A percentile compares a stretch with the other conserved stretches of the same genome.
phyloP scores from a whole-genome alignment of 2,888 invertebrate genomes.

The Drosophila cracens region DNA sequence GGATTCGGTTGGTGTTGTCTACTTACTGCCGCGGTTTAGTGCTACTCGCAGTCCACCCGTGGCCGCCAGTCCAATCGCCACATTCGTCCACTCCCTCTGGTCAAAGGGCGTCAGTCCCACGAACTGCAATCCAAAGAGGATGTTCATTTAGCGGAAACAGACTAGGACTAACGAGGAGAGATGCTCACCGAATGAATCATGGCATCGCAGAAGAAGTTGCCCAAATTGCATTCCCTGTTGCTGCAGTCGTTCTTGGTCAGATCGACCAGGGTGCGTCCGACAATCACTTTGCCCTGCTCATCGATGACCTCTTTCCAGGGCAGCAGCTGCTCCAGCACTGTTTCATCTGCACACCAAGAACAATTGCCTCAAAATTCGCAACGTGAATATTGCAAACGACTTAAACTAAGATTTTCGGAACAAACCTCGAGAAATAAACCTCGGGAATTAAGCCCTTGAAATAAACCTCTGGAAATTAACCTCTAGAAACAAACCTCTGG shows the following conservation, averaged over 20 bases:
- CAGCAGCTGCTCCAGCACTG: constrained; percentile 87
- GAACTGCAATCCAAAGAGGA: constrained; percentile 55
- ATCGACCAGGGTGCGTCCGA: constrained; percentile 87
- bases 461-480: background rate
- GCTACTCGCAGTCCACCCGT: constrained; percentile 90
- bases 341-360: constrained; percentile 85
- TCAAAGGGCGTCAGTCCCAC: constrained; percentile 80
- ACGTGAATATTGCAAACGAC: background rate
- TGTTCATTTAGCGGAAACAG: background rate
- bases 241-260: constrained; percentile 87
- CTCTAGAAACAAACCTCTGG: background rate
- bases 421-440: background rate
- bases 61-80: constrained; percentile 89
- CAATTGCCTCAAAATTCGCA: background rate
- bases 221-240: constrained; percentile 89
- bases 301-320: constrained; percentile 88
- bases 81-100: constrained; percentile 87
- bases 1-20: background rate
- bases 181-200: constrained; percentile 88
- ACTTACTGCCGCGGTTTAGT: constrained; percentile 88
- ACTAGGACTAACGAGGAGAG: background rate
- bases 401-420: background rate
- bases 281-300: constrained; percentile 85
- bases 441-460: background rate
- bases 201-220: constrained; percentile 90